Percentiles rank a stretch among this genome's conserved stretches.
Conservation (phyloP, 2,888 invertebrate genomes). For the Muschampia plurimacula region DNA sequence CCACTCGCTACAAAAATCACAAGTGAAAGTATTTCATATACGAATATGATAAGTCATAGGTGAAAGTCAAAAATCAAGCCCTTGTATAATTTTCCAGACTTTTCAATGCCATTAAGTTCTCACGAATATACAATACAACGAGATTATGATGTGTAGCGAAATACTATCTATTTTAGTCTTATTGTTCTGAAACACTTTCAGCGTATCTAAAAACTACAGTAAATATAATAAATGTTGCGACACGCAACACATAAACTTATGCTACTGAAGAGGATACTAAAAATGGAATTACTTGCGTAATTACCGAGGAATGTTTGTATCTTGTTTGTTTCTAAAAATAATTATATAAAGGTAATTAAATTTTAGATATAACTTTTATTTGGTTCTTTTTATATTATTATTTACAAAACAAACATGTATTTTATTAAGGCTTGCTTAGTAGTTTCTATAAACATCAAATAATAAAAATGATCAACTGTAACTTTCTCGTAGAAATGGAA, state of each 20-base stretch:
- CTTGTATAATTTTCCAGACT: no score
- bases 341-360: not conserved
- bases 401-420: no score
- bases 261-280: constrained; percentile 1
- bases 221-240: not conserved
- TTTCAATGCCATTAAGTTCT: not conserved
- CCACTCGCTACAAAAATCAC: no score
- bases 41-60: no score
- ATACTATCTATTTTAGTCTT: constrained; percentile 6
- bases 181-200: constrained; percentile 10
- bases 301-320: not conserved
- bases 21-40: no score
- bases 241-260: not conserved
- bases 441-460: no score
- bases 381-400: not conserved
- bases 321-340: not conserved
- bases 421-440: no score
- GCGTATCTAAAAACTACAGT: not conserved
- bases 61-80: no score
- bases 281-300: not conserved
- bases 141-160: not conserved
- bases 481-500: no score
- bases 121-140: not conserved
- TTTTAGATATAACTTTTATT: not conserved
- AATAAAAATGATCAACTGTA: no score